Evolutionary conservation across 2,113 vertebrate species (phyloP), one percentile per base, ranked within the genome.

Genomic region (Protomyctophum bolini): DNA sequence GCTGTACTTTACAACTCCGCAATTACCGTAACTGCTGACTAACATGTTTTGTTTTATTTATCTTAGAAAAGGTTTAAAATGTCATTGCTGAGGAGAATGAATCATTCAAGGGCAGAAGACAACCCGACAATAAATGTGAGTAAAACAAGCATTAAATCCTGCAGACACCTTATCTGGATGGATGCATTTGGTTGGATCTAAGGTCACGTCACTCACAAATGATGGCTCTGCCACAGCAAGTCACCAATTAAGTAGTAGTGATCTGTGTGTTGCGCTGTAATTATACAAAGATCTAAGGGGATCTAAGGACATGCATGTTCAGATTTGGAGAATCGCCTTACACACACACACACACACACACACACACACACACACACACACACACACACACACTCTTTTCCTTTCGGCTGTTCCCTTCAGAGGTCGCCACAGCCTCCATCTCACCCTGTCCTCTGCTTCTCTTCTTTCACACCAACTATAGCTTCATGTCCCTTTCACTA

Each of bases 241-340:
- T 72, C 50, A 54, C 73, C 85, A 83, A 82, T 91, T 89, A 82
- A 75, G 64, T 29, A 55, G 63, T 63, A 58, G 58, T 74, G 70
- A 86, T 76, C 75, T 68, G 15, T 82, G 78, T 70, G 78, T 70
- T 0, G 1, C 79, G 71, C 15, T 63, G 65, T 84, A 79, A 87
- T 85, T 82, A 87, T 76, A 78, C 66, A 46, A 67, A 68, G 8
- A 33, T 65, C 28, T 69, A 29, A 61, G 49, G 56, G 50, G 33
- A 6, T 4, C 33, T 21, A 41, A 41, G 33, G 41, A 51, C 10
- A 14, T 14, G 8, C 65, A 29, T 55, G 66, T 66, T 75, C 75
- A 68, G 50, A 72, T 4, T 41, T 41, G 33, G 29, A 57, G 63
- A 15, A 67, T 56, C 66, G 58, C 8, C 76, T 64, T n/a, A 54